A percentile compares a stretch with the other conserved stretches of the same genome.
These are phyloP conservation scores for Megaceryle maxima DNA, from an alignment of 2,113 vertebrate species.

Conservation along the genomic window DNA sequence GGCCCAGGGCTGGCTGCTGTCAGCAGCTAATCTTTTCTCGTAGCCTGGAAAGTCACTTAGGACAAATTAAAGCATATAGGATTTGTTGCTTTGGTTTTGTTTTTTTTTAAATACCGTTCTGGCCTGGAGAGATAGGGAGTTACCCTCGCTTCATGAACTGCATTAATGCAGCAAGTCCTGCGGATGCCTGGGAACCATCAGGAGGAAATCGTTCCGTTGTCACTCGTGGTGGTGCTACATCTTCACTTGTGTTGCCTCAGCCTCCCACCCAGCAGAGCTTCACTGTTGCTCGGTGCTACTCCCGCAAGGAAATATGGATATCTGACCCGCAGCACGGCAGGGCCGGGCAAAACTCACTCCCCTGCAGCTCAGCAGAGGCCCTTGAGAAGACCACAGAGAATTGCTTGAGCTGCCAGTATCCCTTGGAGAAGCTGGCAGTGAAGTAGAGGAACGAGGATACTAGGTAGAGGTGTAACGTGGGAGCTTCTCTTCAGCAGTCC, in stretches of 20 bases:
- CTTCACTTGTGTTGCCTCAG: not conserved
- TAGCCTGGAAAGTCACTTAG: not conserved
- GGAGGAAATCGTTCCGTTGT: not conserved
- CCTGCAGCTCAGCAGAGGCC: not conserved
- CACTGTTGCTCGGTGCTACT: not conserved
- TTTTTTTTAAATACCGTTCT: not conserved
- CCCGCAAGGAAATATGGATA: not conserved
- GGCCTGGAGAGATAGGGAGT: not conserved
- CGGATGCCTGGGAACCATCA: not conserved
- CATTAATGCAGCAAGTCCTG: not conserved
- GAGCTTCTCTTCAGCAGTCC: not conserved
- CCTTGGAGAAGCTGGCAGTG: not conserved
- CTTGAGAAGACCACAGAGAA: fast-evolving
- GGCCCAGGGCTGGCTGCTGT: not conserved
- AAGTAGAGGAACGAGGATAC: not conserved
- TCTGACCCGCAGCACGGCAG: not conserved
- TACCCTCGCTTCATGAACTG: not conserved
- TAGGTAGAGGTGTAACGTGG: fast-evolving
- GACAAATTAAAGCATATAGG: not conserved
- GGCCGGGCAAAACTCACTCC: not conserved
- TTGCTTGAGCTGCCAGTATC: not conserved
- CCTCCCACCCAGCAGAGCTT: not conserved
- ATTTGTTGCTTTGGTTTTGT: not conserved
- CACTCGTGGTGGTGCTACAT: not conserved
- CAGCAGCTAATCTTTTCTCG: not conserved